Conservation (phyloP, 37 sponge, comb jelly and placozoan species). For the Tethya wilhelma region DNA sequence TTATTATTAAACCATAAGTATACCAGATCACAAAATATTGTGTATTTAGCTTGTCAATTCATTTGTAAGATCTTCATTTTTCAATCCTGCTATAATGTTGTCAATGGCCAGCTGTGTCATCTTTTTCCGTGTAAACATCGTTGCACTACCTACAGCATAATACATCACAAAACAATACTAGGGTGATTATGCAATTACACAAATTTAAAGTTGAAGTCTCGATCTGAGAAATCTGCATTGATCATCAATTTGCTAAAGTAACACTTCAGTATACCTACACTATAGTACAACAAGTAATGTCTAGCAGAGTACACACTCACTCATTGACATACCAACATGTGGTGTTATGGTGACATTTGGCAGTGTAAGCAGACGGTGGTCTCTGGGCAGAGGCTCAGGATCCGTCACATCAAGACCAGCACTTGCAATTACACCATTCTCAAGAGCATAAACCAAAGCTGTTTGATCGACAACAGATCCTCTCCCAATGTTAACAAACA, state of each 20-base stretch:
- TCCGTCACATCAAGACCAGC: constrained; percentile 88
- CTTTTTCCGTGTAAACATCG: constrained; percentile 44
- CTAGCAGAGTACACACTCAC: too few relatives aligned
- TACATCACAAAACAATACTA: neutral
- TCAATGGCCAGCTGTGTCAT: constrained; percentile 58
- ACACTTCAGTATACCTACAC: too few relatives aligned
- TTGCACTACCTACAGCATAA: constrained; percentile 64
- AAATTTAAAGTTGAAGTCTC: too few relatives aligned
- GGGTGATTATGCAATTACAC: neutral
- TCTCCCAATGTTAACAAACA: constrained; percentile 79
- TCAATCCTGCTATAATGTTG: constrained; percentile 58
- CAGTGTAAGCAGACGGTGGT: constrained; percentile 76
- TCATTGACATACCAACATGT: constrained; percentile 45
- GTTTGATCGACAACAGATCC: constrained; percentile 85
- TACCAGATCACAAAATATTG: too few relatives aligned
- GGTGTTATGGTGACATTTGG: constrained; percentile 80
- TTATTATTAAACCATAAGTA: too few relatives aligned
- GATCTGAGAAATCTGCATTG: neutral
- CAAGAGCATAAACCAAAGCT: constrained; percentile 70
- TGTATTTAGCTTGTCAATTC: neutral
- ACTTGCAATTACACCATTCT: constrained; percentile 41
- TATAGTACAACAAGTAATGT: too few relatives aligned
- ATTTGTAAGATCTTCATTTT: constrained; percentile 3
- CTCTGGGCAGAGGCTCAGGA: constrained; percentile 82
- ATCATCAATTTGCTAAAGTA: too few relatives aligned